A percentile compares a stretch with the other conserved stretches of the same genome.
phyloP scores from a whole-genome alignment of 1,140 invertebrate genomes.

The Drosophila ironensis region DNA sequence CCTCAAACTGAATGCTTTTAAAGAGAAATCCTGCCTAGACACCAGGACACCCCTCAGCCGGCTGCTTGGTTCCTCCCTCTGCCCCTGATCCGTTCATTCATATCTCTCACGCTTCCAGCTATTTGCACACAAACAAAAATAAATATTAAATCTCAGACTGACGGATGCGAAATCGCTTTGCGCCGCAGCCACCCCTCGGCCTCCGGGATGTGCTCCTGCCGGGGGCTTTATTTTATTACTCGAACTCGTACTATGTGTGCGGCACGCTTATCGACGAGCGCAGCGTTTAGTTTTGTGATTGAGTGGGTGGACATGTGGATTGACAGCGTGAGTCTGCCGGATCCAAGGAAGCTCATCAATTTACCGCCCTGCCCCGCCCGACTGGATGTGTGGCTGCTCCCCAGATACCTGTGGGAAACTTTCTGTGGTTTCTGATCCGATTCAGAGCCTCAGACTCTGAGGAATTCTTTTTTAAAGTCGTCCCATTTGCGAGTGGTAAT shows the following conservation, averaged over 20 bases:
- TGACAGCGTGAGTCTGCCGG: conserved; percentile 78
- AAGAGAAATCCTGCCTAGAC: conserved; percentile 16
- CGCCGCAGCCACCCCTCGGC: conserved; percentile 15
- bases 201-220: neutral
- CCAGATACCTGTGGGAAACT: neutral
- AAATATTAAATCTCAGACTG: conserved; percentile 77
- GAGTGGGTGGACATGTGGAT: conserved; percentile 80
- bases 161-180: conserved; percentile 66
- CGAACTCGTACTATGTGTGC: conserved; percentile 35
- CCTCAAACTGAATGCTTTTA: no score
- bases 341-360: conserved; percentile 61
- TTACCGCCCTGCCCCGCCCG: neutral
- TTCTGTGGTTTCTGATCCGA: neutral
- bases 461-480: conserved; percentile 60
- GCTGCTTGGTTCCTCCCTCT: neutral
- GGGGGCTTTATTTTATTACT: conserved; percentile 38
- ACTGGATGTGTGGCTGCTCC: no score
- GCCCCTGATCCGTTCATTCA: neutral
- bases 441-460: conserved; percentile 11
- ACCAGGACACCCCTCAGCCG: neutral
- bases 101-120: conserved; percentile 71
- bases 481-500: conserved; percentile 41
- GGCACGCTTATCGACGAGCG: conserved; percentile 69
- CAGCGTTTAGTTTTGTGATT: conserved; percentile 77
- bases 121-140: conserved; percentile 81